Conservation (phyloP, 2,888 invertebrate species). For the Sipunculus nudus region DNA sequence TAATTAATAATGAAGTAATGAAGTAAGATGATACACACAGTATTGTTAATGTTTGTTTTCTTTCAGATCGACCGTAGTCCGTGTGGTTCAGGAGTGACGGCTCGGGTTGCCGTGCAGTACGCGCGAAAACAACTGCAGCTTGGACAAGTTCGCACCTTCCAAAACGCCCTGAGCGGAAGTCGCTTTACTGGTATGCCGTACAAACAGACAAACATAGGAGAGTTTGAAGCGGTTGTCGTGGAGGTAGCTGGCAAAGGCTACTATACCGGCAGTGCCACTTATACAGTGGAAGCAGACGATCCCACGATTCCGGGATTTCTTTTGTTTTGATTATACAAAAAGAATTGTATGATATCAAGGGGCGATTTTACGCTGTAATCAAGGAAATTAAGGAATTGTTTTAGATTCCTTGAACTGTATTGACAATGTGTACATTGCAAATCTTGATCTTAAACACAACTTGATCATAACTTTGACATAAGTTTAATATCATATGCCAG, state of each 20-base stretch:
- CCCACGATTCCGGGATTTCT: conserved; percentile 57
- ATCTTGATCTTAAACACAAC: no score
- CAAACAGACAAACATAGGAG: conserved; percentile 40
- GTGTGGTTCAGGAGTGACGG: conserved; percentile 64
- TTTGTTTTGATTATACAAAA: no score
- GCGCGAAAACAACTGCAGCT: conserved; percentile 45
- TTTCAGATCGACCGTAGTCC: conserved; percentile 65
- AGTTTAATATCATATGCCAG: no score
- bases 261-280: conserved; percentile 50
- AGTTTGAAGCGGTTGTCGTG: conserved; percentile 57
- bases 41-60: background rate
- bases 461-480: no score
- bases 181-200: no score
- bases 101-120: conserved; percentile 61
- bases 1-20: no score
- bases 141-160: conserved; percentile 52
- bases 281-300: conserved; percentile 60
- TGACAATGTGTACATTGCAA: no score
- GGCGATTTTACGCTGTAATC: no score
- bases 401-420: no score
- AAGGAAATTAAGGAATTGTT: no score
- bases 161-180: conserved; percentile 49
- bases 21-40: background rate
- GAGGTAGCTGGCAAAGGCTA: conserved; percentile 61
- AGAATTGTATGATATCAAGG: no score